Base-by-base conservation (phyloP, 37 sponge, comb jelly and placozoan species). In the Lycopodina hypogea region DNA sequence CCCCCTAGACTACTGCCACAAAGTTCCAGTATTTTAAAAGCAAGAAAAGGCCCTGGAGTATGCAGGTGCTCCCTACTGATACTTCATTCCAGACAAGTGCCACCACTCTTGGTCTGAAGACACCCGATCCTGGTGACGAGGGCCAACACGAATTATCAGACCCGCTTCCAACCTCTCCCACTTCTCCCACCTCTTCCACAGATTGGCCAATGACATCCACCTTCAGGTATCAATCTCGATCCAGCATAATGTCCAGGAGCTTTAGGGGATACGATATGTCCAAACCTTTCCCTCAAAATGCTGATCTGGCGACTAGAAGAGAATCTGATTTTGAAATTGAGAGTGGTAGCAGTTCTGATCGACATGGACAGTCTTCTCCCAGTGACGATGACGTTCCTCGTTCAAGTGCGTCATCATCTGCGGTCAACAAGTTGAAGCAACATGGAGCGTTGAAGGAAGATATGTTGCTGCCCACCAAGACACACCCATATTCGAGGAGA, bases 21-120 rank as follows among this genome's bases (percentile, higher is more conserved):
- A 48, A 52, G 37, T 78, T 51, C 23, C 34, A 78, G 39, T 66
- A 55, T 37, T 78, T 78, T 56, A 67, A 68, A 36, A 58, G 71
- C 26, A 57, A 59, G 21, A 80, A 80, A 61, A 35, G 41, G 26
- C 81, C 45, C 24, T 80, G 81, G 81, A 71, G 45, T 24, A 80
- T 80, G 71, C 71, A 80, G 36, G 15, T 2, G 2, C 65, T 79
- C 4, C 56, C 79, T 17, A 28, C 45, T 11, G 17, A 52, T 8
- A 26, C 78, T 33, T 41, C 56, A 1, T 33, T 68, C 36, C 79
- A 69, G 52, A 64, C 64, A 8, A 9, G 12, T 7, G 48, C 0
- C 41, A 1, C 76, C 76, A 76, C 19, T 2, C 21, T 23, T 33
- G 11, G n/a, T 12, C n/a, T 19, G n/a, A 41, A 41, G 12, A 40